These are phyloP conservation scores for Xylophagus ater DNA, from an alignment of 2,888 invertebrate genomes.

Conservation along the genomic window DNA sequence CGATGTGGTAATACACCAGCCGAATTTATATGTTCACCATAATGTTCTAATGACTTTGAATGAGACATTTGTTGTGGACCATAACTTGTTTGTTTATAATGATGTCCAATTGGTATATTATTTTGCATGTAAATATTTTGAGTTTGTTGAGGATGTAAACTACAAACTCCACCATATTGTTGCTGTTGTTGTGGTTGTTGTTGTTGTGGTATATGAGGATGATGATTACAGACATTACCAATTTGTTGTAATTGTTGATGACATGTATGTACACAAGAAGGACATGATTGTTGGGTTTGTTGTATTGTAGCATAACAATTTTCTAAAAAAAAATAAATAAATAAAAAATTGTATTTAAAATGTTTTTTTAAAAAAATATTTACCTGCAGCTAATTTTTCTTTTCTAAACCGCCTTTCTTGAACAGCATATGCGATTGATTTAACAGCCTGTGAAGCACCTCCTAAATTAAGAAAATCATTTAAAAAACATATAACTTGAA, in stretches of 20 bases:
- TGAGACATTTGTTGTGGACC: constrained; percentile 30
- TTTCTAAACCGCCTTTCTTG: constrained; percentile 30
- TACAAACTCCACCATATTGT: constrained; percentile 20
- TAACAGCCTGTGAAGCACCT: constrained; percentile 29
- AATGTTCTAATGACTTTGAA: constrained; percentile 38
- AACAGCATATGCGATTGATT: constrained; percentile 28
- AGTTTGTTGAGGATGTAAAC: constrained; percentile 13
- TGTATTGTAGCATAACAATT: constrained; percentile 20
- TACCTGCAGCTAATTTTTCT: constrained; percentile 25
- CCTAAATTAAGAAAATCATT: too few species aligned
- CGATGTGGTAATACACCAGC: constrained; percentile 28
- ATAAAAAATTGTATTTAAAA: background rate
- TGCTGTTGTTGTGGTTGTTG: constrained; percentile 9
- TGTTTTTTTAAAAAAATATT: constrained; percentile 1
- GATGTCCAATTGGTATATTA: constrained; percentile 6
- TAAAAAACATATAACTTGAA: too few species aligned
- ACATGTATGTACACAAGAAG: constrained; percentile 13
- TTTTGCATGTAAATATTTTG: constrained; percentile 14
- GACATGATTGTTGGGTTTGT: constrained; percentile 18
- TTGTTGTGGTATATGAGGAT: constrained; percentile 15
- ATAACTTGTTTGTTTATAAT: constrained; percentile 5
- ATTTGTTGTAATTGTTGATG: constrained; percentile 11
- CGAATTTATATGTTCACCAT: constrained; percentile 28
- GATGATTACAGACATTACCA: constrained; percentile 14
- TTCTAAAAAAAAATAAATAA: constrained; percentile 14